A percentile compares a stretch with the other conserved stretches of the same genome.
Evolutionary conservation across 2,113 vertebrate species (phyloP).

Genomic region (Ammodramus savannarum): DNA sequence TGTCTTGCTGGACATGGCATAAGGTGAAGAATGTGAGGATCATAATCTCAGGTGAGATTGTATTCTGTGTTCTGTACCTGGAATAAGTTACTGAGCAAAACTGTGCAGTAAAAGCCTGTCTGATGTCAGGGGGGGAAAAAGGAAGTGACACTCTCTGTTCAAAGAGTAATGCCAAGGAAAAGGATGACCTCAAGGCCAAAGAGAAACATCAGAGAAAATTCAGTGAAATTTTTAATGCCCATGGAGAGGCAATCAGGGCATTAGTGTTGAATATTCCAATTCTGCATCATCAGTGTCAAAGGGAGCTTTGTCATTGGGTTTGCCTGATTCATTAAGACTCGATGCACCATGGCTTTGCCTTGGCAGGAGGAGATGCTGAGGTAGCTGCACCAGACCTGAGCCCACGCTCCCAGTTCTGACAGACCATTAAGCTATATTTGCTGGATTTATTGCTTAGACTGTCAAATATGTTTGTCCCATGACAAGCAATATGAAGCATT

Average conservation of each 20-base stretch:
- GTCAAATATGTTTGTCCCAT: not conserved
- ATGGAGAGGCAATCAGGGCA: not conserved
- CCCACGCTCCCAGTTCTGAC: not conserved
- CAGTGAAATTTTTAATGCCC: not conserved
- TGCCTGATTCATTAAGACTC: not conserved
- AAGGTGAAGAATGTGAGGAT: not conserved
- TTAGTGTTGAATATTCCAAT: not conserved
- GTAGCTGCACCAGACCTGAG: not conserved
- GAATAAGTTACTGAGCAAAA: not conserved
- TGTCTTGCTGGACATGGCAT: not conserved
- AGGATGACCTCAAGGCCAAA: not conserved
- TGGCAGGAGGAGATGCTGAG: not conserved
- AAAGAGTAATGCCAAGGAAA: not conserved
- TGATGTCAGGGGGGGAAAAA: not conserved
- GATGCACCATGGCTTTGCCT: not conserved
- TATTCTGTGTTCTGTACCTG: not conserved
- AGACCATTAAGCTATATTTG: not conserved
- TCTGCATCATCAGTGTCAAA: not conserved
- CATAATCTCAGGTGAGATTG: not conserved
- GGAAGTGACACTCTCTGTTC: not conserved
- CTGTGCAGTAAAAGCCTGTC: not conserved
- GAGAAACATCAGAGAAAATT: not conserved
- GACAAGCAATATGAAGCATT: not conserved
- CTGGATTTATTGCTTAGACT: not conserved
- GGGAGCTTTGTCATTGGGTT: not conserved